Base-by-base conservation (phyloP, 2,888 invertebrate species). In the Tenthredo distinguenda region DNA sequence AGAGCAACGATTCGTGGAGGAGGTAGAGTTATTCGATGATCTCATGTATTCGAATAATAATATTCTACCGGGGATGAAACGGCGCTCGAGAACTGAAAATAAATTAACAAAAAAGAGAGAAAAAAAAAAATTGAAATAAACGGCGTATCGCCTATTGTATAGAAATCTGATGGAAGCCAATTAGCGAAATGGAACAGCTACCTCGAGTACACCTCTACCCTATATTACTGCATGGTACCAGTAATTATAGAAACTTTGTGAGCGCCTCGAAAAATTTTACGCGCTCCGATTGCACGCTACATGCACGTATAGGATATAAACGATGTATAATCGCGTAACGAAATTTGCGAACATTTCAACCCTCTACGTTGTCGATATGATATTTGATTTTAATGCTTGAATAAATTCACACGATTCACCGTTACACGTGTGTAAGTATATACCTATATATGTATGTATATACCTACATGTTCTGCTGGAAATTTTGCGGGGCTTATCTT, bases 101-200 rank as follows among this genome's bases (percentile, higher is more conserved):
- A n/a, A 71, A 37, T 37, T 18, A n/a, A 9, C 18, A 34, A 12
- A 31, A 26, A 31, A 7, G 0, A 37, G 9, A 31, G 12, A 68
- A 9, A 76, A 50, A 50, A 76, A 21, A 37, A 37, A 50, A n/a
- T 2, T 43, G 12, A 15, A 47, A 47, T 47, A 55, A 15, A 31
- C 58, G 31, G 62, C 18, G 62, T 62, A 81, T 81, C 26, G 37
- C 81, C 6, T 62, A 37, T n/a, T 31, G 34, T 43, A 74, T n/a
- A 12, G 62, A 10, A 34, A 58, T 81, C 50, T 62, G 81, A 81
- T 50, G 81, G 62, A 26, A 18, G 81, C 62, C 81, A 81, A 81
- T 81, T 81, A 81, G 81, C 81, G 81, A 81, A 62, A 81, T 81
- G 81, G 62, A 81, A 81, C 34, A 50, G 72, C 72, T 26, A 40